These are phyloP conservation scores for Opisthocomus hoazin DNA, from an alignment of 2,113 vertebrate species.

Conservation along the genomic window DNA sequence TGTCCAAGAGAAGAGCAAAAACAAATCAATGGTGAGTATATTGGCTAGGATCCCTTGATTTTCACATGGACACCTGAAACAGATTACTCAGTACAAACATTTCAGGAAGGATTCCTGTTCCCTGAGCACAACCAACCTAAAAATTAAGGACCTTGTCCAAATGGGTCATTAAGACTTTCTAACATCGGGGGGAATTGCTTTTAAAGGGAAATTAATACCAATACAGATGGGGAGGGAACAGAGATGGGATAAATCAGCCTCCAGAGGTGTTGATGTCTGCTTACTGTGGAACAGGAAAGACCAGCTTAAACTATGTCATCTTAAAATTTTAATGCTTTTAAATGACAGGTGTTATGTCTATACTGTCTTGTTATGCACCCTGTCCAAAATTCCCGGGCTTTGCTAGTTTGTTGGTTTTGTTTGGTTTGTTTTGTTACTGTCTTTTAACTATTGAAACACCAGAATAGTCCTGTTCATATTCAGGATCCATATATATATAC, in stretches of 20 bases:
- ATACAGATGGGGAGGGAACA: neutral
- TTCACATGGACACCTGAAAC: neutral
- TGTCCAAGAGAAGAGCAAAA: neutral
- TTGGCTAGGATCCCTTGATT: neutral
- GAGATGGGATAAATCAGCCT: neutral
- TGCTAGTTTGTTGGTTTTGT: neutral
- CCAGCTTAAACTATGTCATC: rapidly evolving
- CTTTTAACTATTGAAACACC: neutral
- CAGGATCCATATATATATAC: neutral
- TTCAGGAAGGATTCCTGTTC: neutral
- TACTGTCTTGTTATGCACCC: neutral
- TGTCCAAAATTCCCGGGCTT: neutral
- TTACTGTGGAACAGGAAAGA: neutral
- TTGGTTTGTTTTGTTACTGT: neutral
- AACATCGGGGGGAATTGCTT: neutral
- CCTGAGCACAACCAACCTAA: neutral
- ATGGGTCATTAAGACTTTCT: neutral
- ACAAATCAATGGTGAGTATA: neutral
- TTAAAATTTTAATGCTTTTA: neutral
- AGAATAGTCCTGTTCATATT: neutral
- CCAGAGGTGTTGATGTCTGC: neutral
- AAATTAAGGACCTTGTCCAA: neutral
- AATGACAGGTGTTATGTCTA: neutral
- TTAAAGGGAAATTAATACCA: neutral
- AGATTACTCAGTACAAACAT: neutral